Base-by-base conservation (phyloP, 1,140 invertebrate species). In the Ruditapes philippinarum region DNA sequence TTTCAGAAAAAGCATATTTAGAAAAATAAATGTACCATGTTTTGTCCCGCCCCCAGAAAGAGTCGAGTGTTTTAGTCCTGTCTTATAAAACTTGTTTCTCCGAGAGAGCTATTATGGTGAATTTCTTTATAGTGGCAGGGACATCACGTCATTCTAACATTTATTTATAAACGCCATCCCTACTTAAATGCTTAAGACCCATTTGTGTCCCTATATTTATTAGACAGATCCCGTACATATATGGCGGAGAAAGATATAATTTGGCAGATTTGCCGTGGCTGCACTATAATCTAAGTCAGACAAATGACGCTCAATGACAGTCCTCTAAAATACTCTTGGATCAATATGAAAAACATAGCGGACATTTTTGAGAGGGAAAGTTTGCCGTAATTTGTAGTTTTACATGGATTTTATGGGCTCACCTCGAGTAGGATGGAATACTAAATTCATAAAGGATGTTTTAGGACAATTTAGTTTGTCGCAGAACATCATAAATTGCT, bases 161-260 rank as follows among this genome's bases (percentile, higher is more conserved):
- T 88, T 88, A 88, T 88, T 88, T 88, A 88, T 62, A 88, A 88
- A 88, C 74, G 76, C 85, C 74, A 88, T 88, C 76, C 38, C 74
- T 49, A 88, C 85, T 88, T 88, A 88, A 88, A 88, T 80, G 85
- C 85, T 88, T 88, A 88, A 88, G 85, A 88, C 57, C 85, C 85
- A 88, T 88, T 88, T 80, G 74, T 88, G 85, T 88, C 85, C 73
- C 85, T 80, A 80, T 88, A 88, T 88, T 88, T 88, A 88, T 88
- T 79, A 78, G 85, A 88, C 85, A 88, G 85, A 80, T 80, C 54
- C 85, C 85, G 73, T 88, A 88, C 85, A 88, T 88, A 88, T 88
- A 88, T 28, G 76, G 76, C 78, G 11, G 11, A 62, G 36, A 80
- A 80, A 78, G 85, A 88, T 88, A 88, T 88, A 88, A 88, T 88